Percentiles rank a stretch among this genome's conserved stretches.
Conservation (phyloP, 2,888 invertebrate species). For the Melinaea marsaeus region DNA sequence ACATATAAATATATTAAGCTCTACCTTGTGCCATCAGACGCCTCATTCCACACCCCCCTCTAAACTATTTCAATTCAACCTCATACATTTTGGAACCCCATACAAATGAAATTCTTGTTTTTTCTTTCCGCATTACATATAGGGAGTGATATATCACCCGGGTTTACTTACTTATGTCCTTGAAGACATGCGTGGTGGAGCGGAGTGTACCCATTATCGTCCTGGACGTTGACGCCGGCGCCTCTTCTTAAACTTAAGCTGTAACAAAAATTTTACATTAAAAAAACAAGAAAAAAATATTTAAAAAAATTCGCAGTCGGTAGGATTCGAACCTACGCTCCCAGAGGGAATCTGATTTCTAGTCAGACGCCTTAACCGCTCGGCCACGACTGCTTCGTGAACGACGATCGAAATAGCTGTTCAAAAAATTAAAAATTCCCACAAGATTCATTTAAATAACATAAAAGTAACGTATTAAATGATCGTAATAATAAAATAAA, state of each 20-base stretch:
- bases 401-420: not conserved
- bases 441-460: no score
- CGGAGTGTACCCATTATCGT: slow-evolving; percentile 94
- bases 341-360: slow-evolving; percentile 94
- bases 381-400: slow-evolving; percentile 85
- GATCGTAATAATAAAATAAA: no score
- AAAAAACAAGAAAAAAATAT: slow-evolving; percentile 3
- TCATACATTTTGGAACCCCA: no score
- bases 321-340: slow-evolving; percentile 94
- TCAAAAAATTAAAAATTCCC: not conserved
- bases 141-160: no score
- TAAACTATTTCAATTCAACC: no score
- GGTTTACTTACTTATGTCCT: slow-evolving; percentile 87
- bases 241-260: slow-evolving; percentile 92
- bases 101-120: no score
- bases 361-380: slow-evolving; percentile 94
- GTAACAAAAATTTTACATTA: slow-evolving; percentile 48
- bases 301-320: slow-evolving; percentile 81
- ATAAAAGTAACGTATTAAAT: no score
- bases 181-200: slow-evolving; percentile 96
- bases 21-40: no score
- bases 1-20: no score
- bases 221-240: slow-evolving; percentile 95
- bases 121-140: no score
- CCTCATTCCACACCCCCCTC: no score